Conservation (phyloP, 2,797 vertebrate genomes). For the Gobio occitaniae region DNA sequence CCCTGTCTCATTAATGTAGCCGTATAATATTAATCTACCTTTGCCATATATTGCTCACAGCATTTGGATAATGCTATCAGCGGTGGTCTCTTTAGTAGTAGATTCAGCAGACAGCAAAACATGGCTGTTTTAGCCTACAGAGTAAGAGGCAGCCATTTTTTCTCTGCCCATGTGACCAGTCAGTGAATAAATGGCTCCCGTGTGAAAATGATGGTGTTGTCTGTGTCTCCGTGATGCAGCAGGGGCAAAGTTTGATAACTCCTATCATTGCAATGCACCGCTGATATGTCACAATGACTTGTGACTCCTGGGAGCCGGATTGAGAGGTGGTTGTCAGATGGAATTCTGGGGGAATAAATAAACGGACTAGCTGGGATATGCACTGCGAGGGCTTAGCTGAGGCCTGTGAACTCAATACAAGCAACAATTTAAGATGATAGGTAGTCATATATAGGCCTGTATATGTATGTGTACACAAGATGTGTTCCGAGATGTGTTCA, state of each 20-base stretch:
- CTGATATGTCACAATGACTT: conserved; percentile 61
- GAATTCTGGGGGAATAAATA: conserved; percentile 57
- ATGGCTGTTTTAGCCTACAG: conserved; percentile 17
- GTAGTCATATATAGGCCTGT: neutral
- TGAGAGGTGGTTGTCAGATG: conserved; percentile 22
- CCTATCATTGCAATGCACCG: conserved; percentile 48
- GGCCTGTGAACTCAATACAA: conserved; percentile 43
- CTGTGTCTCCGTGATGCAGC: conserved; percentile 38
- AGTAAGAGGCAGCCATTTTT: conserved; percentile 37
- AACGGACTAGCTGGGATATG: conserved; percentile 33
- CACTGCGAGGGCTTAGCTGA: conserved; percentile 41
- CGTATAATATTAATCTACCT: neutral
- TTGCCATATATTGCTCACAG: neutral
- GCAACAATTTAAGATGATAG: conserved; percentile 12
- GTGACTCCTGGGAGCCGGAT: conserved; percentile 39
- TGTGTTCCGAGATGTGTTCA: neutral
- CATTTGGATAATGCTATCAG: neutral
- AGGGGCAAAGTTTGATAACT: conserved; percentile 52
- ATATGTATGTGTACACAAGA: neutral
- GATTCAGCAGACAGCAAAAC: conserved; percentile 10
- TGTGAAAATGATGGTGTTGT: conserved; percentile 38
- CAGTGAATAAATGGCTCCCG: conserved; percentile 35
- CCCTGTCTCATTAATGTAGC: neutral
- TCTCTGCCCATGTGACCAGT: conserved; percentile 43
- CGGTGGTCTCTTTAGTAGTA: conserved; percentile 7